Evolutionary conservation across 2,888 invertebrate genomes (phyloP).

Genomic region (Sialis fuliginosa): DNA sequence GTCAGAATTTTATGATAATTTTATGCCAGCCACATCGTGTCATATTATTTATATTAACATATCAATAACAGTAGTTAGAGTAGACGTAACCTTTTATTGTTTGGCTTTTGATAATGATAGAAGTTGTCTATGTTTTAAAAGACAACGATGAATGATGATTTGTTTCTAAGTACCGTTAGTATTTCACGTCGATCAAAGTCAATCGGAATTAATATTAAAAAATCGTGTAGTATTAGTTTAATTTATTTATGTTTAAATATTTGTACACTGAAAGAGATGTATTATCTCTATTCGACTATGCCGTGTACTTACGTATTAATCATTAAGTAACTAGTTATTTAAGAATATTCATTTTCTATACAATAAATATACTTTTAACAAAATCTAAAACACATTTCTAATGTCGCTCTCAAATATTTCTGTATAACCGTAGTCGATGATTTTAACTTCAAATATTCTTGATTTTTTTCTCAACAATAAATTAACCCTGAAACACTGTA

Average conservation of each 20-base stretch:
- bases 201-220: slow-evolving; percentile 21
- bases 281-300: slow-evolving; percentile 20
- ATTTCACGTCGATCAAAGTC: slow-evolving; percentile 4
- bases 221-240: slow-evolving; percentile 14
- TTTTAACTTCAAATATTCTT: slow-evolving; percentile 18
- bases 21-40: no score
- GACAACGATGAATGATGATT: slow-evolving; percentile 12
- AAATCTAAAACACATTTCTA: slow-evolving; percentile 11
- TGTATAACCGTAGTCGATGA: slow-evolving; percentile 23
- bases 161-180: slow-evolving; percentile 6
- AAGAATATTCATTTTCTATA: slow-evolving; percentile 18
- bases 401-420: slow-evolving; percentile 23
- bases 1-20: no score
- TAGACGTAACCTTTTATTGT: no score
- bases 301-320: slow-evolving; percentile 18
- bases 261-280: slow-evolving; percentile 18
- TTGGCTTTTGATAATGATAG: no score
- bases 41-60: no score
- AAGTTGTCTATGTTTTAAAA: no score
- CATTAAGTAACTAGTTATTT: slow-evolving; percentile 27
- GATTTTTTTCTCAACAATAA: slow-evolving; percentile 16
- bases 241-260: slow-evolving; percentile 12
- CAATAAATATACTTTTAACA: slow-evolving; percentile 10
- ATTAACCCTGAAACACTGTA: slow-evolving; percentile 18
- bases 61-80: no score